Base-by-base conservation (phyloP, 2,797 vertebrate species). In the Anniella stebbinsi region DNA sequence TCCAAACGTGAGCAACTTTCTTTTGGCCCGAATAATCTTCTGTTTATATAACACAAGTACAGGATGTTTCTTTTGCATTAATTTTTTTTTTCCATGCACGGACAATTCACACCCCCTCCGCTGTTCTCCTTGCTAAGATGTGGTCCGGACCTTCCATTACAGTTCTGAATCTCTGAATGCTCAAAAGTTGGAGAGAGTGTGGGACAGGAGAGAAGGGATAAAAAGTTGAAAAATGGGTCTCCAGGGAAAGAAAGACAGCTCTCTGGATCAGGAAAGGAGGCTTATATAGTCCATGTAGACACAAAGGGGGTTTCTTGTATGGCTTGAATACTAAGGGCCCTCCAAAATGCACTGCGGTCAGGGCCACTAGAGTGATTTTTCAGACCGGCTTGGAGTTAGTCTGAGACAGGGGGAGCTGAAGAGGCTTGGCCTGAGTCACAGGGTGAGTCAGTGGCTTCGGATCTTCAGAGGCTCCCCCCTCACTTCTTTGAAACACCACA, bases 41-140 rank as follows among this genome's bases (percentile, higher is more conserved):
- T 88, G 87, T 88, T 91, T 86, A 86, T 86, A 75, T 45, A 85
- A 88, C 57, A 69, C 23, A 21, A 86, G 90, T 67, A 76, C 36
- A 7, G 30, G 69, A 86, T 88, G 77, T 88, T 88, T 91, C 83
- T 66, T 73, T 69, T 69, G 7, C 28, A 54, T 83, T 82, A 33
- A 23, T 88, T 80, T 33, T 83, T 70, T 63, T 7, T 66, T n/a
- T 80, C 76, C 28, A 57, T 57, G 21, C n/a, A n/a, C n/a, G n/a
- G n/a, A n/a, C n/a, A n/a, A n/a, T n/a, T n/a, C n/a, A n/a, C n/a
- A n/a, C n/a, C n/a, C n/a, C n/a, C n/a, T n/a, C n/a, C n/a, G n/a
- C 45, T 67, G 69, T 57, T 86, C 80, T 80, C 67, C 77, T 72
- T 17, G 2, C 76, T 11, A 18, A 73, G 72, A 84, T 54, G 38